A percentile compares a stretch with the other conserved stretches of the same genome.
These are phyloP conservation scores for Tympanuchus pallidicinctus DNA, from an alignment of 2,113 vertebrate species.

Conservation along the genomic window DNA sequence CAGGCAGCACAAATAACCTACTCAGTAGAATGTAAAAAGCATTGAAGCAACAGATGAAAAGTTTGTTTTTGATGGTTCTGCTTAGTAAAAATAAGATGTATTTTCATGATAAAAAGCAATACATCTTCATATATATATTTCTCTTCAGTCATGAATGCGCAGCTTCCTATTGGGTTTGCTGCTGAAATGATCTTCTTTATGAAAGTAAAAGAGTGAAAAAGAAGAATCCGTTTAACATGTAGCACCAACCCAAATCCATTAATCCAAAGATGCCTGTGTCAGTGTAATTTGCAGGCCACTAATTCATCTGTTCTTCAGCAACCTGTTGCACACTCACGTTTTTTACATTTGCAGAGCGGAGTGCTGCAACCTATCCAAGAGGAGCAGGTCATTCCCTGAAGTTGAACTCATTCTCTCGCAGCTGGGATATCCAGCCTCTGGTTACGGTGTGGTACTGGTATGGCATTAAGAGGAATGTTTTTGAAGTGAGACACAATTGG, in stretches of 20 bases:
- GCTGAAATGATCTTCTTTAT: background rate
- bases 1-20: background rate
- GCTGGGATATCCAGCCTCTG: background rate
- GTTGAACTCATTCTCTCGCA: rapidly evolving
- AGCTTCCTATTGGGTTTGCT: background rate
- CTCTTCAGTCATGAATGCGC: background rate
- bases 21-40: background rate
- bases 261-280: background rate
- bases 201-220: background rate
- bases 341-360: background rate
- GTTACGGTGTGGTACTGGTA: background rate
- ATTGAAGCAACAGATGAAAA: constrained; percentile 6
- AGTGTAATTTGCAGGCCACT: background rate
- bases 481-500: background rate
- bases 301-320: background rate
- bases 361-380: background rate
- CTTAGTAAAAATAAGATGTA: background rate
- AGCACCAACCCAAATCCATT: background rate
- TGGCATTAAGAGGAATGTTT: background rate
- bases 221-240: background rate
- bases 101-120: background rate
- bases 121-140: background rate
- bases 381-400: background rate
- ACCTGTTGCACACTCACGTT: rapidly evolving
- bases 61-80: constrained; percentile 4